phyloP scores from a whole-genome alignment of 1,140 invertebrate species.

The Parapsyche elsis region DNA sequence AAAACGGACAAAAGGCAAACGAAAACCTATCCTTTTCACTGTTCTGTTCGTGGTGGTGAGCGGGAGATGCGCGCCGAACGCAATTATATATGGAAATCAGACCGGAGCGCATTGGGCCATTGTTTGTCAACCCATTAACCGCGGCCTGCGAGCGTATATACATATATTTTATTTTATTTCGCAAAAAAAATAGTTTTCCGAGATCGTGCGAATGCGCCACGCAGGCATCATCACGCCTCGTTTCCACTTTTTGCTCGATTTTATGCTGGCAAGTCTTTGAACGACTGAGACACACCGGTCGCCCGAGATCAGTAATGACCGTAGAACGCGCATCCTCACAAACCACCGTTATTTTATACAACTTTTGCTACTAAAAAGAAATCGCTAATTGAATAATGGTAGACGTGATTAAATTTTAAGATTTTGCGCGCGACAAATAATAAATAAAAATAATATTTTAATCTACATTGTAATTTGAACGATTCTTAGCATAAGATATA shows the following conservation, averaged over 20 bases:
- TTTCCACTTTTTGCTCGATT: constrained; percentile 19
- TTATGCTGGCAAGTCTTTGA: background rate
- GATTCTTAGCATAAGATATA: too few species aligned
- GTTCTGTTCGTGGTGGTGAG: background rate
- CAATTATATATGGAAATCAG: constrained; percentile 55
- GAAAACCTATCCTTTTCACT: background rate
- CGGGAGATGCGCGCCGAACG: constrained; percentile 43
- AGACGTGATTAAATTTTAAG: too few species aligned
- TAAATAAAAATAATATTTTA: too few species aligned
- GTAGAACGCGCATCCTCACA: constrained; percentile 5
- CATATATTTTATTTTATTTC: background rate
- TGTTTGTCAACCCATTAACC: constrained; percentile 36
- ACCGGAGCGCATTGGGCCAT: constrained; percentile 43
- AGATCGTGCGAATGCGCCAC: background rate
- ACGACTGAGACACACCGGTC: constrained; percentile 17
- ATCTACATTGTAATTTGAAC: too few species aligned
- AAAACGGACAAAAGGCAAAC: constrained; percentile 16
- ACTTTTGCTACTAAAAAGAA: too few species aligned
- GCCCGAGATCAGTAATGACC: constrained; percentile 3
- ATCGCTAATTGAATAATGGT: too few species aligned
- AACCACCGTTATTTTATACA: constrained; percentile 7
- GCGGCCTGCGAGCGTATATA: background rate
- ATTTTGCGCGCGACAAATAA: too few species aligned
- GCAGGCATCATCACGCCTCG: background rate
- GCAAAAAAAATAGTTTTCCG: background rate